These are phyloP conservation scores for Hippocampus mohnikei DNA, from an alignment of 2,113 vertebrate species.

Conservation along the genomic window DNA sequence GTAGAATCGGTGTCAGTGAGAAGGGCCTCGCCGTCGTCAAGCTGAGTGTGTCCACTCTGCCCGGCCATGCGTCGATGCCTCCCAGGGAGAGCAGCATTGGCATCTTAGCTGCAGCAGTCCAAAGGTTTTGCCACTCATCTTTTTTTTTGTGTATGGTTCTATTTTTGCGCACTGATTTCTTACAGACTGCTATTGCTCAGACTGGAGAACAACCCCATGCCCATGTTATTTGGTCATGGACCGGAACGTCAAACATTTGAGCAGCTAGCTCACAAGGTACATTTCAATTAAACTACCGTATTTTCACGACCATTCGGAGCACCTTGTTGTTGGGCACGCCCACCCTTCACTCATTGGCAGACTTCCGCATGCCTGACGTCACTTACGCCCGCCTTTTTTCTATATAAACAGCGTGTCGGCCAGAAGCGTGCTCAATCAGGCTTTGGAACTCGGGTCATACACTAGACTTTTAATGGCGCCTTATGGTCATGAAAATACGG, in stretches of 20 bases:
- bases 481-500: too few relatives aligned
- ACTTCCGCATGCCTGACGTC: too few relatives aligned
- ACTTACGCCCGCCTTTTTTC: too few relatives aligned
- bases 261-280: constrained; percentile 83
- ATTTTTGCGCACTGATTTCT: not conserved
- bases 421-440: too few relatives aligned
- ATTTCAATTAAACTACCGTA: not conserved
- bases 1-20: constrained; percentile 82
- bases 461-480: too few relatives aligned
- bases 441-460: too few relatives aligned
- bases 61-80: constrained; percentile 88
- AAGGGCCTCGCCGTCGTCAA: constrained; percentile 81
- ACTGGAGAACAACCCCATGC: constrained; percentile 86
- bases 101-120: constrained; percentile 85
- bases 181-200: constrained; percentile 56
- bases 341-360: too few relatives aligned
- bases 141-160: not conserved
- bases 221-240: constrained; percentile 79
- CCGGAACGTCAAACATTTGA: constrained; percentile 77
- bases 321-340: too few relatives aligned
- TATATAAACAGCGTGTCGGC: too few relatives aligned
- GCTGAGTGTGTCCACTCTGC: constrained; percentile 76
- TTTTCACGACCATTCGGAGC: too few relatives aligned
- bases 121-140: constrained; percentile 68
- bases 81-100: constrained; percentile 85